These are phyloP conservation scores for Coregonus ussuriensis DNA, from an alignment of 2,797 vertebrate species.

Conservation along the genomic window DNA sequence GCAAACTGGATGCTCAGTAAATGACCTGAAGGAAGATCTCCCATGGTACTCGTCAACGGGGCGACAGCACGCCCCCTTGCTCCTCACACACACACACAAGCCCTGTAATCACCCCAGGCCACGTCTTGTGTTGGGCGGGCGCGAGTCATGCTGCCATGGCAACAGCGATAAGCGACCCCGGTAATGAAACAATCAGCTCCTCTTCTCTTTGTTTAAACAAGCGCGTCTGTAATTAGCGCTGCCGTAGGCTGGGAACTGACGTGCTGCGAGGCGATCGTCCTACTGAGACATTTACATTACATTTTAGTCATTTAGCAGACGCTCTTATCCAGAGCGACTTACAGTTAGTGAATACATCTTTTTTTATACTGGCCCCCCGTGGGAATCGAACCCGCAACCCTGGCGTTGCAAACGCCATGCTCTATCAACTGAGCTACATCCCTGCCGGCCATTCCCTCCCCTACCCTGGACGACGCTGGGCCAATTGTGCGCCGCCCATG, in stretches of 20 bases:
- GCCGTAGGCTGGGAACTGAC: constrained; percentile 73
- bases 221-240: constrained; percentile 80
- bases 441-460: too few relatives aligned
- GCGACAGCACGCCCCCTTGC: constrained; percentile 30
- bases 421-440: too few relatives aligned
- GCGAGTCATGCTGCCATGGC: constrained; percentile 78
- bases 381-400: too few relatives aligned
- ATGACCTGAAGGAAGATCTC: constrained; percentile 4
- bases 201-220: constrained; percentile 74
- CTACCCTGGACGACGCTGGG: too few relatives aligned
- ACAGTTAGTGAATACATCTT: too few relatives aligned
- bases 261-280: constrained; percentile 49
- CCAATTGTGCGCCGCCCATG: too few relatives aligned
- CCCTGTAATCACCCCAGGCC: constrained; percentile 67
- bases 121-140: constrained; percentile 44
- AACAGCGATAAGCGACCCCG: constrained; percentile 73
- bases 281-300: too few relatives aligned
- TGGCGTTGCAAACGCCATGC: too few relatives aligned
- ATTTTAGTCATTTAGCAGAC: too few relatives aligned
- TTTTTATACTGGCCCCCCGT: too few relatives aligned
- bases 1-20: not conserved
- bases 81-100: constrained; percentile 24
- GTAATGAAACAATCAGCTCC: constrained; percentile 88
- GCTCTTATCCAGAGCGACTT: too few relatives aligned
- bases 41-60: constrained; percentile 25